These are phyloP conservation scores for Drosophila fulvimacula DNA, from an alignment of 2,888 invertebrate species.

Conservation along the genomic window DNA sequence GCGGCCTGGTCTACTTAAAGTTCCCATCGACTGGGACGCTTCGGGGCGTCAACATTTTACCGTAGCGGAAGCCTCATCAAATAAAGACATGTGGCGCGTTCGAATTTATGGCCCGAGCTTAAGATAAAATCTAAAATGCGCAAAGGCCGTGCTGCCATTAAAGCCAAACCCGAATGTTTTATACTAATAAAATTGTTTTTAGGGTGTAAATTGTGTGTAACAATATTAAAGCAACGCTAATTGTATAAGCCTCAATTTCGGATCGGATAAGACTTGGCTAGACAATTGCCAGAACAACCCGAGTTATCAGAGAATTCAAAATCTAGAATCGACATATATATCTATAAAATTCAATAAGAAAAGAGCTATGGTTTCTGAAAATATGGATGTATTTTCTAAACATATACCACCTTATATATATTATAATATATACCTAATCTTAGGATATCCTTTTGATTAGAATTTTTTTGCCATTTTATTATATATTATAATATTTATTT, in stretches of 20 bases:
- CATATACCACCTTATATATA: no score
- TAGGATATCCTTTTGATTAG: no score
- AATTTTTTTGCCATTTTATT: no score
- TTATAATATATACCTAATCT: no score
- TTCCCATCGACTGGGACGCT: background rate
- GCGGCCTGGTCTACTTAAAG: conserved; percentile 48
- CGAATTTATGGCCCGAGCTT: conserved; percentile 15
- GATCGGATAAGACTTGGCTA: no score
- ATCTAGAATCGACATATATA: background rate
- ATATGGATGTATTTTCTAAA: no score
- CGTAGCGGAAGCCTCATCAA: conserved; percentile 13
- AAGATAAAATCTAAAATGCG: conserved; percentile 11
- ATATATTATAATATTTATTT: no score
- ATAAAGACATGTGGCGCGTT: conserved; percentile 16
- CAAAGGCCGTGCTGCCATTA: conserved; percentile 4
- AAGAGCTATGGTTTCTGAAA: no score
- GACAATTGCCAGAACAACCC: background rate
- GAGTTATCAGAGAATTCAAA: background rate
- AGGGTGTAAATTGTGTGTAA: background rate
- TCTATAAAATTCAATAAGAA: background rate
- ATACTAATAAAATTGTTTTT: background rate
- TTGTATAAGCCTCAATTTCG: background rate
- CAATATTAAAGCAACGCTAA: background rate
- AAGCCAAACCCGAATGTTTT: conserved; percentile 11
- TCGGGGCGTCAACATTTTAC: background rate